Evolutionary conservation across 2,797 vertebrate genomes (phyloP).

Genomic region (Urocyon cinereoargenteus): DNA sequence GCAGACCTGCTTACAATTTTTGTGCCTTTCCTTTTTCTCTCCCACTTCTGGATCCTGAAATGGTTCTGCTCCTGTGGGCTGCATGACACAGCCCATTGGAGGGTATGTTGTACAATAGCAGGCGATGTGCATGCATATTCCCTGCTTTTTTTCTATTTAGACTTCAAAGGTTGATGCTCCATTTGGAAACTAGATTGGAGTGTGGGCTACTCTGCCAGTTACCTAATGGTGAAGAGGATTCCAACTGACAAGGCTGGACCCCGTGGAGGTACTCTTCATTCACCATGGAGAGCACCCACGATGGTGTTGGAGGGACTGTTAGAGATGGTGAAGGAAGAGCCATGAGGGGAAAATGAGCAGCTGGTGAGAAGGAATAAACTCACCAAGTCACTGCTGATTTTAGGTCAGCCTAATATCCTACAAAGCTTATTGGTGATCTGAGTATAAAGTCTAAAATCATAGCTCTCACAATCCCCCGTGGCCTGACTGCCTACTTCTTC

Average conservation of each 20-base stretch:
- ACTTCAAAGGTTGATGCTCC: not conserved
- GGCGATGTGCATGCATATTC: fast-evolving
- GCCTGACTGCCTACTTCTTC: not conserved
- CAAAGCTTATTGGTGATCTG: not conserved
- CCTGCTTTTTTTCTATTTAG: not conserved
- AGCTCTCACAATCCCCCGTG: not conserved
- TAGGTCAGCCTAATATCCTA: not conserved
- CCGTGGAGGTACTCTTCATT: no score
- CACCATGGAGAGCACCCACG: fast-evolving
- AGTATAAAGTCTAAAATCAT: not conserved
- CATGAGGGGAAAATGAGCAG: not conserved
- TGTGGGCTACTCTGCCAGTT: not conserved
- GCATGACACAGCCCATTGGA: fast-evolving
- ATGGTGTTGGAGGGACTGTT: not conserved
- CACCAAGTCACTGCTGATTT: not conserved
- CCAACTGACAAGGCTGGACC: not conserved
- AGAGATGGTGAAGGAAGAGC: not conserved
- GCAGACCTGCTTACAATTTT: not conserved
- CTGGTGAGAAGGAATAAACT: not conserved
- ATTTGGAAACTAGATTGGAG: not conserved
- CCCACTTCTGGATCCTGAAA: not conserved
- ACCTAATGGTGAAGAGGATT: no score
- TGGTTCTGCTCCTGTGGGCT: not conserved
- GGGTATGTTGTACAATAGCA: fast-evolving
- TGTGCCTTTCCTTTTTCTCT: not conserved